phyloP scores from a whole-genome alignment of 2,113 vertebrate species.

The Promerops cafer region DNA sequence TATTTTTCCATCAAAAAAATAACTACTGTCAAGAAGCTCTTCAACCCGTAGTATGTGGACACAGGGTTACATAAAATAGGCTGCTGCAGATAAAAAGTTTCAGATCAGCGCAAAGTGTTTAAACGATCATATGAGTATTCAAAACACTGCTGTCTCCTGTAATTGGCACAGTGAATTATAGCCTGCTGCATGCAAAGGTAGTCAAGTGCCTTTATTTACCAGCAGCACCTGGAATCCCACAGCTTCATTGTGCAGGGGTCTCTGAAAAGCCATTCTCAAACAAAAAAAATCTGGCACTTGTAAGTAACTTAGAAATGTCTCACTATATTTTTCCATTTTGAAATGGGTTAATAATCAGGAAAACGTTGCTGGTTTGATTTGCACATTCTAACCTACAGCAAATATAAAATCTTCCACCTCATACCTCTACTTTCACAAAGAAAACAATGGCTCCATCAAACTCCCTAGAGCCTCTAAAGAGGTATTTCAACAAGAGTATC shows the following conservation, averaged over 20 bases:
- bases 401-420: neutral
- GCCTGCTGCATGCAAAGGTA: neutral
- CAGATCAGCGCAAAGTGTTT: neutral
- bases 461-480: neutral
- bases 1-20: neutral
- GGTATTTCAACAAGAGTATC: neutral
- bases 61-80: neutral
- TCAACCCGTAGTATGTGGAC: neutral
- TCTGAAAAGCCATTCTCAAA: neutral
- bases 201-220: neutral
- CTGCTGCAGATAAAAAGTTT: neutral
- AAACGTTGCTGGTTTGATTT: neutral
- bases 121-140: neutral
- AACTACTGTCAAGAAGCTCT: neutral
- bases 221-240: neutral
- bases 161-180: neutral
- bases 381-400: neutral
- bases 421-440: neutral
- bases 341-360: neutral
- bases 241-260: neutral
- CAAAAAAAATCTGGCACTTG: neutral
- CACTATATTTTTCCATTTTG: neutral
- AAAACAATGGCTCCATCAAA: neutral
- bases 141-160: neutral
- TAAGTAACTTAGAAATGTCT: neutral